Evolutionary conservation across 2,888 invertebrate genomes (phyloP).

Genomic region (Lapara coniferarum): DNA sequence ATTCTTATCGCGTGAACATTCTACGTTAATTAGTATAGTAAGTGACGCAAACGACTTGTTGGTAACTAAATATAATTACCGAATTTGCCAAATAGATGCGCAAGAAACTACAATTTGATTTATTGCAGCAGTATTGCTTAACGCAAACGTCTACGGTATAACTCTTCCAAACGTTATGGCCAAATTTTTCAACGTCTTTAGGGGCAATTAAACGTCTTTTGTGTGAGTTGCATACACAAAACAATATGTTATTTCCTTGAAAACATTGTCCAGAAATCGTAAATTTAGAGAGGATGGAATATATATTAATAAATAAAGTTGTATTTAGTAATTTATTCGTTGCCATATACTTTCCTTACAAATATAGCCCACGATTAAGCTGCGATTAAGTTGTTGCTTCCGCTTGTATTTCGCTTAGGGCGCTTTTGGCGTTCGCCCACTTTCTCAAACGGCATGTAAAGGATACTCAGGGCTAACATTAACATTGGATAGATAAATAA

Average conservation of each 20-base stretch:
- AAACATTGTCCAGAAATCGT: no score
- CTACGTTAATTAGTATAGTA: constrained; percentile 14
- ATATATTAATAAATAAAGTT: neutral
- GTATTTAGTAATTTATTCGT: neutral
- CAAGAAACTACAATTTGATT: constrained; percentile 42
- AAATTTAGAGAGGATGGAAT: neutral
- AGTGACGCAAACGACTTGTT: constrained; percentile 15
- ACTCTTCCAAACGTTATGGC: neutral
- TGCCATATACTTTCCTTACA: neutral
- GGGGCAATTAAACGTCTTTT: no score
- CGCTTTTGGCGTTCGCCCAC: constrained; percentile 14
- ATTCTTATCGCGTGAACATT: constrained; percentile 17
- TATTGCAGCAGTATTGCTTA: constrained; percentile 36
- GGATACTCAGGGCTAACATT: constrained; percentile 17
- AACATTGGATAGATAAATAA: constrained; percentile 3
- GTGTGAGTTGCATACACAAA: no score
- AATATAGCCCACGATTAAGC: neutral
- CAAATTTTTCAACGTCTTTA: no score
- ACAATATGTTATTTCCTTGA: no score
- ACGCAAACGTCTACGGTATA: neutral
- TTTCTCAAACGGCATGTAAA: constrained; percentile 18
- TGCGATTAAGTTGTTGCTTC: constrained; percentile 28
- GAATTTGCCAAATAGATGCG: constrained; percentile 35
- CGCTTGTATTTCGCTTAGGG: constrained; percentile 17
- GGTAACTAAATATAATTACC: constrained; percentile 40